Base-by-base conservation (phyloP, 2,888 invertebrate genomes). In the Mesorhabditis spiculigera region DNA sequence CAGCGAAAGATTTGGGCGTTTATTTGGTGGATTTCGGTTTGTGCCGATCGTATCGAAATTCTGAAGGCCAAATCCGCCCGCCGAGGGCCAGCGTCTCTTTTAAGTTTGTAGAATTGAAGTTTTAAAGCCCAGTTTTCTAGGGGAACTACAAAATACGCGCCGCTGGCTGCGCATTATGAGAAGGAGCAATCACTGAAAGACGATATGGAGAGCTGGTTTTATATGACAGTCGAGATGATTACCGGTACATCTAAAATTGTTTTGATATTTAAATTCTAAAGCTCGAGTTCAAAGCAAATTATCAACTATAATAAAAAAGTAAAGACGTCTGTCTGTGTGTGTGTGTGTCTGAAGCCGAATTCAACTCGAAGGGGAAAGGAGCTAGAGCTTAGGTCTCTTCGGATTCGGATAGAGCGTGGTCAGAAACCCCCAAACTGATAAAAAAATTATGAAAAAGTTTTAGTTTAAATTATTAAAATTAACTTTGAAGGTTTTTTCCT, bases 161-260 rank as follows among this genome's bases (percentile, higher is more conserved):
- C 83, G 1, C 69, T 84, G 42, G 77, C 84, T 5, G 84, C 84
- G 4, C 84, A 84, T 71, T 71, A 73, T 8, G 79, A 79, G n/a
- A 70, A 77, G 61, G 84, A 84, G 44, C 84, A 82, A 64, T 81
- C 82, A 28, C 78, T 81, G 6, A 82, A 82, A 68, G 84, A 84
- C 71, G 84, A 84, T 68, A 70, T 84, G 66, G 84, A 84, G 70
- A 78, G 79, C 28, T 84, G 84, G 84, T 76, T 85, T 58, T 83
- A 82, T 63, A 79, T 83, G 77, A 69, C 81, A 66, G 75, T 83
- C 45, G 83, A 83, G 64, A 70, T 83, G 70, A 74, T 82, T 63
- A 77, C 80, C 44, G 79, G 78, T 72, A n/a, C 44, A 13, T 13
- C 43, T 10, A 5, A n/a, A 6, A 4, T 4, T 4, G n/a, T 4